A percentile compares a stretch with the other conserved stretches of the same genome.
These are phyloP conservation scores for Trinorchestia longiramus DNA, from an alignment of 1,140 invertebrate genomes.

Conservation along the genomic window DNA sequence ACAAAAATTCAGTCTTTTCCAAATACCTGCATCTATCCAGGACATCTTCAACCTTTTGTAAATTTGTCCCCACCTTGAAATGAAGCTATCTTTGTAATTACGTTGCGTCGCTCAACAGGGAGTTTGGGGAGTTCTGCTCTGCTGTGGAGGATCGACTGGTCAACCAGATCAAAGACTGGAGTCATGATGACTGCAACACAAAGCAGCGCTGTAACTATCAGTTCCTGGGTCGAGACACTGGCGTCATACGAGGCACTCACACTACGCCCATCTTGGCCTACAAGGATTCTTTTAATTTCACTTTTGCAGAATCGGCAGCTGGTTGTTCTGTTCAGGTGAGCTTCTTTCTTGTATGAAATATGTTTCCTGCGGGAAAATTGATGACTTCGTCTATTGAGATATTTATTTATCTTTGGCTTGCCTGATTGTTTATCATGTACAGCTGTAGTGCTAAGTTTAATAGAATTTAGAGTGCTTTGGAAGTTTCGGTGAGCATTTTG, in stretches of 20 bases:
- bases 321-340: slow-evolving; percentile 70
- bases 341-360: neutral
- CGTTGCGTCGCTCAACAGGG: slow-evolving; percentile 50
- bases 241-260: slow-evolving; percentile 69
- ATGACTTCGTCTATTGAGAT: too few relatives aligned
- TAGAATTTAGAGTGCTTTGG: too few relatives aligned
- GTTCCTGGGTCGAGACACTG: slow-evolving; percentile 65
- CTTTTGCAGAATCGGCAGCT: slow-evolving; percentile 67
- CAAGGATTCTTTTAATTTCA: slow-evolving; percentile 71
- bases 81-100: neutral
- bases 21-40: neutral
- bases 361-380: too few relatives aligned
- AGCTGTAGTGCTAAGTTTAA: too few relatives aligned
- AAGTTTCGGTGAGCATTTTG: too few relatives aligned
- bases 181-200: slow-evolving; percentile 67
- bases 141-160: slow-evolving; percentile 62
- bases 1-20: neutral
- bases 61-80: neutral
- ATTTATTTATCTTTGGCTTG: too few relatives aligned
- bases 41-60: neutral
- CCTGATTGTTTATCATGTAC: too few relatives aligned
- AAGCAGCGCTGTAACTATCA: slow-evolving; percentile 71
- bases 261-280: slow-evolving; percentile 70
- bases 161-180: slow-evolving; percentile 69
- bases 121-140: slow-evolving; percentile 62